Evolutionary conservation across 2,113 vertebrate genomes (phyloP), one percentile per base, ranked within the genome.

Genomic region (Solea solea): DNA sequence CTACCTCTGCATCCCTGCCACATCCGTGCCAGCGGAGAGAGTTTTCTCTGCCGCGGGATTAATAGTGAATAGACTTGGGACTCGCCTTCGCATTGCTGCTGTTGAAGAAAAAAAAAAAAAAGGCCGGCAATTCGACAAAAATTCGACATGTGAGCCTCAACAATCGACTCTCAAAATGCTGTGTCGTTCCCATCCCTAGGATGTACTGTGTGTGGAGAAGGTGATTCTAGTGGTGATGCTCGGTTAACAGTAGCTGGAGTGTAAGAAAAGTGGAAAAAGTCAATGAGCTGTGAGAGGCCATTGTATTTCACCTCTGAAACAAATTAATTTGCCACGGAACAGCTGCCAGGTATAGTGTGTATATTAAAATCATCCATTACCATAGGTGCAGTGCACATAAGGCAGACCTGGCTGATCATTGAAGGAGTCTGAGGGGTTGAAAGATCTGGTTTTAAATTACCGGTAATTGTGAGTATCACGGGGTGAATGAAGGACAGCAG

Each of bases 261-360:
- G 49, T 70, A 28, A 72, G 54, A 39, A 39, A 66, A 25, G n/a
- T 51, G 64, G 54, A 21, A 58, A 64, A 28, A 61, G 68, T 73
- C 50, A 78, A 53, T 68, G 67, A 81, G 67, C 74, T 83, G 53
- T 34, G 52, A 64, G 48, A 58, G 39, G 55, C 8, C 5, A 5
- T 39, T 59, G 12, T 68, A 8, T 77, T 54, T 55, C 52, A 54
- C 49, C 54, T 12, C 5, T 15, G 67, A 65, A 54, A 60, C 34
- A 66, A 69, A 72, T 78, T 41, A 49, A 64, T 82, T 78, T 59
- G 45, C 27, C 9, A 12, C 15, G 8, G 14, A 85, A 21, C 74
- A 67, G 44, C 53, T 76, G 71, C 61, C 45, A 53, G 68, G 39
- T 81, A 64, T 16, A 58, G 51, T 74, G 28, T 56, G 54, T 51